Evolutionary conservation across 2,113 vertebrate species (phyloP).

Genomic region (Chitala chitala): DNA sequence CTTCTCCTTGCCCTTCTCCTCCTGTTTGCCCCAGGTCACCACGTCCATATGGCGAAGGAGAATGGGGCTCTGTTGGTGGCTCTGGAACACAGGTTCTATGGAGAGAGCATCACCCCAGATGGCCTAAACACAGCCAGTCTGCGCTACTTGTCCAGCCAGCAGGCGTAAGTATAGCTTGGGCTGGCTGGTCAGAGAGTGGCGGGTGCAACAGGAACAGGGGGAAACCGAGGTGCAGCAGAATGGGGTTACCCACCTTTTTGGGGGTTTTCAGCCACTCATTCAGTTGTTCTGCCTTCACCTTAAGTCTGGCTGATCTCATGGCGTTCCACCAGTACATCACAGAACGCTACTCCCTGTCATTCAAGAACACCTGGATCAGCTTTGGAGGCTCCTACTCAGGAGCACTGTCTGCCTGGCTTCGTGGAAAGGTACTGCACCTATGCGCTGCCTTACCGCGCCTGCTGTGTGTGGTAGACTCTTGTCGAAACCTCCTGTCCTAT

Average conservation of each 20-base stretch:
- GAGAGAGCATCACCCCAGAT: conserved; percentile 64
- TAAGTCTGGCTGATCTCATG: conserved; percentile 66
- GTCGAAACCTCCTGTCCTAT: too few species aligned
- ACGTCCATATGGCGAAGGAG: conserved; percentile 65
- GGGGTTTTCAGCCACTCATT: not conserved
- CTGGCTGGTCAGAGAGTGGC: not conserved
- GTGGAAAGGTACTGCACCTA: conserved; percentile 66
- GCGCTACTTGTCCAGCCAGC: conserved; percentile 69
- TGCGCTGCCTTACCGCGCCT: not conserved
- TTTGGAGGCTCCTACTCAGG: conserved; percentile 81
- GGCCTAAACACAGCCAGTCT: conserved; percentile 59
- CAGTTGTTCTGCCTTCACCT: not conserved
- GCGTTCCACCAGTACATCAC: conserved; percentile 61
- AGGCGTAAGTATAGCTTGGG: conserved; percentile 63
- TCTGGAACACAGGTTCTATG: conserved; percentile 81
- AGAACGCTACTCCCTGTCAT: conserved; percentile 57
- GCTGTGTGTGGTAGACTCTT: not conserved
- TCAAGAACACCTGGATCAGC: conserved; percentile 72
- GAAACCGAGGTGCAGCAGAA: not conserved
- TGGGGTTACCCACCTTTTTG: too few species aligned
- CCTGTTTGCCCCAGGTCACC: conserved; percentile 60
- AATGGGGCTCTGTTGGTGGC: conserved; percentile 67
- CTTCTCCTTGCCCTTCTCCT: not conserved
- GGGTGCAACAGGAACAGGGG: not conserved
- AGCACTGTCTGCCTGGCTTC: conserved; percentile 74